These are phyloP conservation scores for Rhynchophorus ferrugineus DNA, from an alignment of 1,140 invertebrate species.

Conservation along the genomic window DNA sequence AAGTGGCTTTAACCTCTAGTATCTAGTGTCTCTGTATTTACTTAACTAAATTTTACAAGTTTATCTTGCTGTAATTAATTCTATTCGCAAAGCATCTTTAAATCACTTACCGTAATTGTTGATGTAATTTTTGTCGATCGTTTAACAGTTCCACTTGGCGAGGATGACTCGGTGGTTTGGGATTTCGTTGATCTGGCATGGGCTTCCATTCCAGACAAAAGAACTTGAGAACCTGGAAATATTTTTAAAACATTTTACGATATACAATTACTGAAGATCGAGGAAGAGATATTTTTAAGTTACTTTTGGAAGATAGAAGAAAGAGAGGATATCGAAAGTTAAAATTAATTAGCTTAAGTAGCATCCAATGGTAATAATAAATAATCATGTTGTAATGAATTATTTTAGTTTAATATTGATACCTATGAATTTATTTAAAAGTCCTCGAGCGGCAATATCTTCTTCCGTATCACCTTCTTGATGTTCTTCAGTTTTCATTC, in stretches of 20 bases:
- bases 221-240: conserved; percentile 56
- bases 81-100: too few relatives aligned
- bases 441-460: conserved; percentile 60
- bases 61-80: too few relatives aligned
- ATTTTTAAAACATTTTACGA: not conserved
- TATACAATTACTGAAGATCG: not conserved
- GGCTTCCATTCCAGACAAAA: conserved; percentile 61
- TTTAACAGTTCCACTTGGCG: conserved; percentile 23
- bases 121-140: conserved; percentile 34
- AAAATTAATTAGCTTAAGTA: too few relatives aligned
- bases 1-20: too few relatives aligned
- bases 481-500: conserved; percentile 54
- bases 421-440: conserved; percentile 67
- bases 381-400: too few relatives aligned
- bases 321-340: too few relatives aligned
- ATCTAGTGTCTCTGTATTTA: too few relatives aligned
- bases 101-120: conserved; percentile 34
- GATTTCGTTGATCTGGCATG: conserved; percentile 9
- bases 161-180: conserved; percentile 11
- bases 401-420: not conserved
- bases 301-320: too few relatives aligned
- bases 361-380: too few relatives aligned
- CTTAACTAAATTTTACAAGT: too few relatives aligned
- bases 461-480: conserved; percentile 51
- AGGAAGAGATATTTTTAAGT: too few relatives aligned